These are phyloP conservation scores for Sussaba pulchella DNA, from an alignment of 2,888 invertebrate genomes.

Conservation along the genomic window DNA sequence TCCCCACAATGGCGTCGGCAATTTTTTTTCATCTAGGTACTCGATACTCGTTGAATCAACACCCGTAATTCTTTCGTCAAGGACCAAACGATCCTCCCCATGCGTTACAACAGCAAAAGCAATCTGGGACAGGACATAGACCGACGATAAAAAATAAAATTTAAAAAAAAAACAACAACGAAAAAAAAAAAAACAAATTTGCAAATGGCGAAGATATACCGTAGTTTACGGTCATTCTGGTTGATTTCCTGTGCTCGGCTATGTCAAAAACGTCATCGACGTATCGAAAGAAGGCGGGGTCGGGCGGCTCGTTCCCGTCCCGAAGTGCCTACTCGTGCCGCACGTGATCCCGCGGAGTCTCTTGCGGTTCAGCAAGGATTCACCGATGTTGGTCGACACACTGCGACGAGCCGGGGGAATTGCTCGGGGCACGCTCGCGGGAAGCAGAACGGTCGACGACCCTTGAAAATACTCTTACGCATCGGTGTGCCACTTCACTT, in stretches of 20 bases:
- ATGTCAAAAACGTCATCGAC: conserved; percentile 28
- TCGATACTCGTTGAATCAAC: too few species aligned
- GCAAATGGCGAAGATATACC: neutral
- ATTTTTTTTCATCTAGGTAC: too few species aligned
- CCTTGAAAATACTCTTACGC: conserved; percentile 77
- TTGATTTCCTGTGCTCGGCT: neutral
- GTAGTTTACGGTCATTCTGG: neutral
- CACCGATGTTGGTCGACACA: conserved; percentile 62
- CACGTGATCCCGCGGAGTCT: conserved; percentile 67
- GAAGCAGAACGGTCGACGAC: conserved; percentile 80
- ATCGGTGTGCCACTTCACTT: conserved; percentile 79
- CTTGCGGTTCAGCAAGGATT: conserved; percentile 68
- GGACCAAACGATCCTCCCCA: too few species aligned
- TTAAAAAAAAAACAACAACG: too few species aligned
- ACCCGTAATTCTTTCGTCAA: too few species aligned
- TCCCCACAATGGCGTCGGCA: too few species aligned
- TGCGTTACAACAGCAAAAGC: too few species aligned
- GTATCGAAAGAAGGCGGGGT: neutral
- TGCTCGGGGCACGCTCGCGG: conserved; percentile 53
- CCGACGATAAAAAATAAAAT: too few species aligned
- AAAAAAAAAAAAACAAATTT: neutral
- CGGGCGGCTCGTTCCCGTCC: neutral
- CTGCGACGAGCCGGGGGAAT: conserved; percentile 33
- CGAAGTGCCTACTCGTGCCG: conserved; percentile 56
- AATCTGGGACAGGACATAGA: too few species aligned